Base-by-base conservation (phyloP, 2,113 vertebrate genomes). In the Alexandromys fortis region DNA sequence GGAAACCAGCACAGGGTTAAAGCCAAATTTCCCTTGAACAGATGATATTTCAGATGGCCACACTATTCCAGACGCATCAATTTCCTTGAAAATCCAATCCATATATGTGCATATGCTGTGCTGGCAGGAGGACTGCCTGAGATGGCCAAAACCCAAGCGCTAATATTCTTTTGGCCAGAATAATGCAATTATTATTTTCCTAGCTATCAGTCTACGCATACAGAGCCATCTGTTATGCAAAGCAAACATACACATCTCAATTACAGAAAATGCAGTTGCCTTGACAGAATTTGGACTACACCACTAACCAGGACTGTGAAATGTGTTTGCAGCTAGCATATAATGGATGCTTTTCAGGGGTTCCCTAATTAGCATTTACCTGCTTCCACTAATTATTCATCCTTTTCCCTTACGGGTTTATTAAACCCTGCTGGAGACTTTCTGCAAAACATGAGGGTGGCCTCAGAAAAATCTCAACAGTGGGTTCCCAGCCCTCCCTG, bases 151-250 rank as follows among this genome's bases (percentile, higher is more conserved):
- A 99, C 99, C 99, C 99, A 99, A 99, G 99, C 99, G 99, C 99
- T 99, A 99, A 99, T 99, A 99, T 99, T 99, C 99, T 99, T 99
- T 99, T 99, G 99, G 99, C 99, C 98, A 98, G 98, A 99, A 99
- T 99, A 99, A 99, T 99, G 99, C 99, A 99, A 99, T 99, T 99
- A 99, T 99, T 99, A 99, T 99, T 99, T 99, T 99, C 99, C 99
- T 99, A 99, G 99, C 99, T 99, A 99, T 99, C 99, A 99, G 99
- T 99, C 99, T 99, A 99, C 99, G 99, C 99, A 99, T 99, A 99
- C 99, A 99, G 98, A 99, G 99, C 99, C 99, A 99, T 99, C 99
- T 99, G 99, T 99, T 99, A 99, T 98, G 98, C 98, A 99, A 99
- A 98, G 98, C 99, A 99, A 99, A 99, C 99, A 99, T 99, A 99